Evolutionary conservation across 2,888 invertebrate species (phyloP), one percentile per base, ranked within the genome.

Genomic region (Hofmannophila pseudospretella): DNA sequence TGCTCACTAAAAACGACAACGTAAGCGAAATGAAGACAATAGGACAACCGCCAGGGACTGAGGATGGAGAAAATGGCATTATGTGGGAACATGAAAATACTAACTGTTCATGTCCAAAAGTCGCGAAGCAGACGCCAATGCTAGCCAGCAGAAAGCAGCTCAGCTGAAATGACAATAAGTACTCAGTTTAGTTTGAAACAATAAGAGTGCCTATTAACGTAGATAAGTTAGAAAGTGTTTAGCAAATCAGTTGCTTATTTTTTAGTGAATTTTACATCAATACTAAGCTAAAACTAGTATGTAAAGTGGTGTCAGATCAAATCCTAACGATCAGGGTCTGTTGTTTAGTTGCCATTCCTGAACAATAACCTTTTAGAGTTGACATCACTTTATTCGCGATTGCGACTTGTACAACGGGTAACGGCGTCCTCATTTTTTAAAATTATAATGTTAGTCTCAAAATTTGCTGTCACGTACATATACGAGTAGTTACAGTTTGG

Each of bases 51-150:
- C 16, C 5, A 16, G 16, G 40, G n/a, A 28, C 32, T 43, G 42
- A 43, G 40, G 45, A 50, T 49, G 42, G 44, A 46, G 51, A 44
- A 53, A 54, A 40, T 46, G 34, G 23, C 34, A n/a, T 23, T 30
- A 32, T 28, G 27, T 39, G 40, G 45, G 51, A 63, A 57, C 61
- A 58, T 52, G 47, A 58, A 54, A 43, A 74, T 82, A 86, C 86
- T 85, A 72, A 86, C 86, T 85, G 85, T 78, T 85, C 81, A 67
- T 70, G 63, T 67, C 85, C 85, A 68, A 86, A 86, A 69, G 86
- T 86, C 72, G 85, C 85, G 61, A 73, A 59, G 79, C 79, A 74
- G 71, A 79, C 68, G 54, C 79, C 81, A 73, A 78, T 54, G 69
- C 72, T 63, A 69, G 80, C 77, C 69, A 82, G 77, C 48, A 85